Percentiles rank a stretch among this genome's conserved stretches.
Evolutionary conservation across 2,113 vertebrate species (phyloP).

Genomic region (Murina feae): DNA sequence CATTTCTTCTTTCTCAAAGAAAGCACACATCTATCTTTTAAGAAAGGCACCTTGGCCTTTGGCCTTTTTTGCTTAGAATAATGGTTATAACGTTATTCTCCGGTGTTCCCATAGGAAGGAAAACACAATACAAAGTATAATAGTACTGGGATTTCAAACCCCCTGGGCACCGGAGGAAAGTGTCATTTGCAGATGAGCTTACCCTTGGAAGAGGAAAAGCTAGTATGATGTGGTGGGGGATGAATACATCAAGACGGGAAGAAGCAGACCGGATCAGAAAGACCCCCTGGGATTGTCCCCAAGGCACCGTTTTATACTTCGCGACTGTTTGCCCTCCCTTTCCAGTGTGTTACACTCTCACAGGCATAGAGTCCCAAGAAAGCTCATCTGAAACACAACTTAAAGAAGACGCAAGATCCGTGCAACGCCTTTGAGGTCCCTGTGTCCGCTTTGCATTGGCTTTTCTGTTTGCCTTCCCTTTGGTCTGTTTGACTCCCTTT

Average conservation of each 20-base stretch:
- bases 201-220: not conserved
- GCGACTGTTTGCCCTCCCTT: not conserved
- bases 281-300: not conserved
- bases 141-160: not conserved
- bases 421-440: not conserved
- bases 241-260: not conserved
- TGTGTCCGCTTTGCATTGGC: not conserved
- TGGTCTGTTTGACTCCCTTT: not conserved
- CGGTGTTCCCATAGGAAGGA: not conserved
- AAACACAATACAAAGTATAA: not conserved
- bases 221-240: not conserved
- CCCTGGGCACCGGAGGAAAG: not conserved
- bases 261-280: not conserved
- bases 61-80: not conserved
- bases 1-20: slow-evolving; percentile 4
- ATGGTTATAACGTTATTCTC: not conserved
- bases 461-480: slow-evolving; percentile 36
- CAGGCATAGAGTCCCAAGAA: not conserved
- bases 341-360: not conserved
- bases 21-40: not conserved
- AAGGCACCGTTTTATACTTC: not conserved
- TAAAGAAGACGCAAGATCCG: not conserved
- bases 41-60: not conserved
- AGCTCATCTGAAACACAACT: not conserved
- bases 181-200: not conserved